Evolutionary conservation across 2,797 vertebrate species (phyloP), one percentile per base, ranked within the genome.

Genomic region (Pterois miles): DNA sequence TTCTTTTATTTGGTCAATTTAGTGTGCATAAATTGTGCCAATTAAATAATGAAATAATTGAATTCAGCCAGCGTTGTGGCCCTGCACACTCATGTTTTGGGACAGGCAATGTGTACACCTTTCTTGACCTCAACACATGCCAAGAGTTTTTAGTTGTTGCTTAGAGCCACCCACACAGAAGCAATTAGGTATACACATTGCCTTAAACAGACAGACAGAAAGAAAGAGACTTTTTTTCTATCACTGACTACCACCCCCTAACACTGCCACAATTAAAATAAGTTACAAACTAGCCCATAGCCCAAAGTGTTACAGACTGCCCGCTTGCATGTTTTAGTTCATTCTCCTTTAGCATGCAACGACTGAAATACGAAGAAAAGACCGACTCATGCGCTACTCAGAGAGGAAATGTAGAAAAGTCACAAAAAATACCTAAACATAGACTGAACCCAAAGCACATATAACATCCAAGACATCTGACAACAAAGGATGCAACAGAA

Each of bases 31-130:
- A 77, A 84, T 80, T 65, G 80, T 82, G 89, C 76, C 84, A 93
- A 93, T 91, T 90, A 71, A 92, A 92, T 89, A 71, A 76, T 74
- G 74, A 81, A 92, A 92, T 83, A 86, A 23, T 82, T 82, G 71
- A 80, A 74, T 89, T 79, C 9, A 83, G 90, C 86, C 88, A 91
- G 78, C 81, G 86, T 84, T 91, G 86, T 87, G 87, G 71, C 43
- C 65, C 73, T 77, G 86, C 86, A 94, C 94, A 94, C 94, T 91
- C 88, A 80, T 82, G 86, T 89, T 73, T 94, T 75, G 74, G 88
- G 83, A 88, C 94, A 92, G 95, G 92, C 95, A 96, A 96, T 94
- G 93, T 92, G 93, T 93, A 94, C 81, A 95, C 94, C 94, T 94
- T 94, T 89, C 88, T 91, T 86, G 83, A 90, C 76, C 88, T 92